Base-by-base conservation (phyloP, 2,888 invertebrate species). In the Clostera curtula region DNA sequence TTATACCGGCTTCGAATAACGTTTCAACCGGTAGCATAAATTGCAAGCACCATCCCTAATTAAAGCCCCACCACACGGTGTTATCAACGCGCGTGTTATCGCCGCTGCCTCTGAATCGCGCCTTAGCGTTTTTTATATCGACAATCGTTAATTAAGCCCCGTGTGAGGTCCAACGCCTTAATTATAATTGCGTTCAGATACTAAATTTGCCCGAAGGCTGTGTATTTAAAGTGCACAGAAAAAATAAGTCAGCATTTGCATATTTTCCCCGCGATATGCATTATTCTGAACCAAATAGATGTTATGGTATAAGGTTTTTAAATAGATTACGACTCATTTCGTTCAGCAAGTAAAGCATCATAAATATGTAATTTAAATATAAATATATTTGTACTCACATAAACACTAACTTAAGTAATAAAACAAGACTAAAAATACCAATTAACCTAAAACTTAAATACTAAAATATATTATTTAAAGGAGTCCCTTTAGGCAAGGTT, bases 101-200 rank as follows among this genome's bases (percentile, higher is more conserved):
- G 42, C 39, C 38, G 31, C 36, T 37, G 40, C 41, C 44, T 46
- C 46, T 49, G 52, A 49, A 51, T 53, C 45, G 43, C 42, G 47
- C 43, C 41, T 40, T 40, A 36, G 27, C 39, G 21, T 26, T 56
- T 46, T 49, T 54, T 38, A 40, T 15, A 44, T 56, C 45, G 44
- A 40, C 54, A 48, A 44, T 54, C 57, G 56, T 70, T 69, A 70
- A 71, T 71, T 69, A 67, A 69, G 49, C 52, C 23, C 40, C 55
- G 73, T 65, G 73, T 73, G 73, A 69, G 73, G 73, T 73, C 72
- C 62, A 39, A 63, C 73, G 69, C 73, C 61, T 69, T 65, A 56
- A 60, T 61, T 70, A 61, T 71, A 67, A 72, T 67, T 67, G 66
- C 49, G 41, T 46, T 39, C 46, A 50, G 60, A 58, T 58, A 53